Evolutionary conservation across 2,888 invertebrate genomes (phyloP), one percentile per base, ranked within the genome.

Genomic region (Drosophila melanosoma): DNA sequence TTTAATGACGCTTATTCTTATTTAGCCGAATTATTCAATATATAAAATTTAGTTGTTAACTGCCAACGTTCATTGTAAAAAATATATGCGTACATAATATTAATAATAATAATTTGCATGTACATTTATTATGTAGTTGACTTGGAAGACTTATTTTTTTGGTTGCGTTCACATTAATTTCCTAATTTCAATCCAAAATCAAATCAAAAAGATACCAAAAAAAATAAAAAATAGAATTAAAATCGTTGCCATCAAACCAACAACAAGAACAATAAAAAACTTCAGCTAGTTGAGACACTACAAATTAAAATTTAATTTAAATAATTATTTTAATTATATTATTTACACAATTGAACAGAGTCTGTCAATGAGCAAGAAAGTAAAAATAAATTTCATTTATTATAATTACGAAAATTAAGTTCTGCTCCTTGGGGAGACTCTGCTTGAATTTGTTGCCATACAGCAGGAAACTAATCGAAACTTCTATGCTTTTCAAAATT

Each of bases 201-300:
- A 42, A 40, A 57, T 40, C 29, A 40, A 56, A 56, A 57, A 20
- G 6, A 29, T 3, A 66, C 32, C 7, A 38, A 66, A 42, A 45
- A 59, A 51, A 10, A n/a, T n/a, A 56, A 54, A 49, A 64, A 11
- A 42, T 59, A 40, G 42, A 54, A 49, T 7, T 56, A 53, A 52
- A 66, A 54, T 64, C 66, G 62, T 76, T 81, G 72, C 62, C 86
- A 86, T 80, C 75, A 69, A 81, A 73, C 29, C 68, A 82, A 70
- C 69, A 68, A 77, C 53, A 69, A 61, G 23, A 52, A 76, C 56
- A 67, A 45, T 45, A 59, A 29, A 53, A 69, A 65, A 69, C 64
- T 70, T 76, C 52, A 76, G 92, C 92, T 92, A 91, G 91, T 92
- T 92, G 92, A 92, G 92, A 92, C 92, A 92, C 92, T 92, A 81